Evolutionary conservation across 2,888 invertebrate genomes (phyloP), one percentile per base, ranked within the genome.

Genomic region (Thecophora atra): DNA sequence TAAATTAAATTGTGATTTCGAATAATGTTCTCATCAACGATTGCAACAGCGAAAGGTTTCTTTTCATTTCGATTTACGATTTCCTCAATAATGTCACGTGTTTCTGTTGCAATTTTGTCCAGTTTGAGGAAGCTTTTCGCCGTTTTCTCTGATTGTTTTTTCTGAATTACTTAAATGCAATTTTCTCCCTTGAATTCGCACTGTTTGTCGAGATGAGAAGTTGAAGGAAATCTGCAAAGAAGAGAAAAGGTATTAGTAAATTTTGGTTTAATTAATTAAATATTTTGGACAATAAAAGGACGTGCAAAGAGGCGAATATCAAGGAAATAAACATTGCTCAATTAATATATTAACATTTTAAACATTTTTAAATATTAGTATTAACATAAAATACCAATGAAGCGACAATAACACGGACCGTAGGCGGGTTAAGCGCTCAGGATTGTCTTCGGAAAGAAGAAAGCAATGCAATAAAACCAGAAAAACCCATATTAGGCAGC

Each of bases 401-500:
- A n/a, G n/a, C n/a, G n/a, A n/a, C n/a, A n/a, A n/a, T n/a, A n/a
- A n/a, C n/a, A n/a, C n/a, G n/a, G n/a, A n/a, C n/a, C n/a, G n/a
- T n/a, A n/a, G 26, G 3, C 44, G 28, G 47, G 56, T 30, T 56
- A 56, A 37, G 26, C 56, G 8, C 24, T 42, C 17, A 52, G 17
- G 47, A 51, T 13, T 65, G 24, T n/a, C 8, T 52, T 52, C 17
- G 52, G 17, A 56, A 42, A 42, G 21, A 60, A 30, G 56, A 13
- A 68, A 15, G 17, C 51, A 44, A 66, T 21, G 3, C 13, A 21
- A 51, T 47, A 28, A 17, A 66, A 54, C 13, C 7, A 28, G 21
- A 62, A 63, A 62, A 21, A 52, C 30, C n/a, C n/a, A 54, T 58
- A 44, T 69, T 44, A 60, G 69, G 60, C 69, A 69, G 69, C 69